Base-by-base conservation (phyloP, 2,113 vertebrate species). In the Pygoscelis antarcticus region DNA sequence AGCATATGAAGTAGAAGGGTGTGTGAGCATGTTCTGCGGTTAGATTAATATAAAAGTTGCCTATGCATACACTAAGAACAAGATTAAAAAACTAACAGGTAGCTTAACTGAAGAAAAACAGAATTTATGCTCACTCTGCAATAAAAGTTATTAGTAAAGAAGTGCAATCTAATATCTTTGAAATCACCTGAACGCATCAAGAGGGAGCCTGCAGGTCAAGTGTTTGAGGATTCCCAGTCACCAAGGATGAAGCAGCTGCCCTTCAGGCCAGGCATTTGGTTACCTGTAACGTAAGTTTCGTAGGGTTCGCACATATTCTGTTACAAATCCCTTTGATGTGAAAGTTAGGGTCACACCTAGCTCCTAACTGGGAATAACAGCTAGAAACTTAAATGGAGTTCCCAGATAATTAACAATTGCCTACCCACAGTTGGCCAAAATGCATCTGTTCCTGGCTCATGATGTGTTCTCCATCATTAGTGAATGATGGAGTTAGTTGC, bases 281-380 rank as follows among this genome's bases (percentile, higher is more conserved):
- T 90, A 38, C 21, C 12, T 75, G 17, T 23, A 55, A 11, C 4
- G 0, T 21, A 49, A 83, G 1, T 16, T 30, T 3, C 32, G 29
- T 60, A 38, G 34, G 3, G 30, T 58, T 55, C 5, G 0, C 7
- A 27, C 0, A 0, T 17, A 8, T 70, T 68, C 22, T n/a, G 6
- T 69, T 74, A 14, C 0, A 2, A 5, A 21, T 57, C 5, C 3
- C 18, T 68, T 47, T 82, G 30, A 34, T 75, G 22, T 62, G 47
- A 51, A 79, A 85, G 21, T 77, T 16, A 40, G 23, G 6, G 13
- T 51, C 32, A 9, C 12, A 29, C 8, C 13, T 72, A 66, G 16
- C 38, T 80, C 12, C 27, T 44, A 52, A 32, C 10, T 55, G 20
- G 6, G 29, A 71, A 22, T 32, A 80, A 64, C 13, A 60, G 25